These are phyloP conservation scores for Gasteruption jaculator DNA, from an alignment of 2,888 invertebrate species.

Conservation along the genomic window DNA sequence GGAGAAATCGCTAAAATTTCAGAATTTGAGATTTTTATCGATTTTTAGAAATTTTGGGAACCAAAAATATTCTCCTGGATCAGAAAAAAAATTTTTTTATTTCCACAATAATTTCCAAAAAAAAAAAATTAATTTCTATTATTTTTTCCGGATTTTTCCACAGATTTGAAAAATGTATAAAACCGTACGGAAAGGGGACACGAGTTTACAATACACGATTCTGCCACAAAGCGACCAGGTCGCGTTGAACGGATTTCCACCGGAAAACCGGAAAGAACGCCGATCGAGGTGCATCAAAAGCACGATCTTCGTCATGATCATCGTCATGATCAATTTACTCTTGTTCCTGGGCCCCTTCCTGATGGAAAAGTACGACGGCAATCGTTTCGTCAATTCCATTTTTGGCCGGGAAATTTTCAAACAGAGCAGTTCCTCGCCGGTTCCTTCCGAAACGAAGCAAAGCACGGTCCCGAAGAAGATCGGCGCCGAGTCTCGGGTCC, in stretches of 20 bases:
- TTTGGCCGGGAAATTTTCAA: slow-evolving; percentile 15
- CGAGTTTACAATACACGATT: slow-evolving; percentile 71
- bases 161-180: slow-evolving; percentile 70
- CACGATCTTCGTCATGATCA: slow-evolving; percentile 27
- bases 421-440: no score
- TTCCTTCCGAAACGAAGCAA: no score
- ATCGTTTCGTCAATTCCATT: slow-evolving; percentile 30
- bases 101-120: no score
- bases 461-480: no score
- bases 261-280: slow-evolving; percentile 19
- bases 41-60: no score
- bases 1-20: no score
- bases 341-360: slow-evolving; percentile 30
- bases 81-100: no score
- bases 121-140: no score
- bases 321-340: slow-evolving; percentile 28
- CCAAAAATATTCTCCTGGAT: no score
- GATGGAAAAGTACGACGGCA: slow-evolving; percentile 32
- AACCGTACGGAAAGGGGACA: slow-evolving; percentile 71
- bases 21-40: no score
- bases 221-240: slow-evolving; percentile 63
- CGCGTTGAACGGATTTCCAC: slow-evolving; percentile 25
- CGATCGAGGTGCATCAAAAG: slow-evolving; percentile 29
- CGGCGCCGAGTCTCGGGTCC: no score
- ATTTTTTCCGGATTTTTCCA: no score